These are phyloP conservation scores for Todus mexicanus DNA, from an alignment of 2,797 vertebrate genomes.

Conservation along the genomic window DNA sequence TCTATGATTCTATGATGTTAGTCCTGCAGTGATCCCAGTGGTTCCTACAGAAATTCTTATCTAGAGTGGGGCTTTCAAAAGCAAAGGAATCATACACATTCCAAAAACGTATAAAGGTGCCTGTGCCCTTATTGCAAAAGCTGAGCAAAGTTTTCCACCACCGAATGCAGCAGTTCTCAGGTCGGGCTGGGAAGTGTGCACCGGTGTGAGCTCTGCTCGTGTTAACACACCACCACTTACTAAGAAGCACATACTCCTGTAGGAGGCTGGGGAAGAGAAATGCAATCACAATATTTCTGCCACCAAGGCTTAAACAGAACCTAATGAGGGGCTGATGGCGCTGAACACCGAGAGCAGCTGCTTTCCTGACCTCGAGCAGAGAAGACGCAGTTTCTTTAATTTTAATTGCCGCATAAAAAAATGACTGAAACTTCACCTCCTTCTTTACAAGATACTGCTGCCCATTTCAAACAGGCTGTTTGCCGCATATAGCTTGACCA, in stretches of 20 bases:
- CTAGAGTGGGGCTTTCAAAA: not conserved
- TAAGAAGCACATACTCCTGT: too few relatives aligned
- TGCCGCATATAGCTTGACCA: not conserved
- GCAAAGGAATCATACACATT: not conserved
- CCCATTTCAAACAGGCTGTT: not conserved
- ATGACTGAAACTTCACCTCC: not conserved
- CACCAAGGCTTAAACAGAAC: not conserved
- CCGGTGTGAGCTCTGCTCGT: not conserved
- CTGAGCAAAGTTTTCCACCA: not conserved
- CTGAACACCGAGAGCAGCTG: not conserved
- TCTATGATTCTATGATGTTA: too few relatives aligned
- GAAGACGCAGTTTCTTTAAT: not conserved
- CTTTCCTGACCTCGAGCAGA: not conserved
- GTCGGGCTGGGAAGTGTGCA: fast-evolving
- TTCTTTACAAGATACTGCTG: not conserved
- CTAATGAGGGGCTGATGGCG: not conserved
- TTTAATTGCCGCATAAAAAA: not conserved
- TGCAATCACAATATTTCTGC: not conserved
- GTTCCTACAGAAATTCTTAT: not conserved
- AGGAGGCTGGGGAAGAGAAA: not conserved
- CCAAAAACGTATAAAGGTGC: not conserved
- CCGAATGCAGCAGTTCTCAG: not conserved
- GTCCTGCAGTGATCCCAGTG: not conserved
- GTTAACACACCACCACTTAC: too few relatives aligned
- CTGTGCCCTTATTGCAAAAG: not conserved